Percentiles rank a stretch among this genome's conserved stretches.
Evolutionary conservation across 2,888 invertebrate genomes (phyloP).

Genomic region (Hypsopygia costalis): DNA sequence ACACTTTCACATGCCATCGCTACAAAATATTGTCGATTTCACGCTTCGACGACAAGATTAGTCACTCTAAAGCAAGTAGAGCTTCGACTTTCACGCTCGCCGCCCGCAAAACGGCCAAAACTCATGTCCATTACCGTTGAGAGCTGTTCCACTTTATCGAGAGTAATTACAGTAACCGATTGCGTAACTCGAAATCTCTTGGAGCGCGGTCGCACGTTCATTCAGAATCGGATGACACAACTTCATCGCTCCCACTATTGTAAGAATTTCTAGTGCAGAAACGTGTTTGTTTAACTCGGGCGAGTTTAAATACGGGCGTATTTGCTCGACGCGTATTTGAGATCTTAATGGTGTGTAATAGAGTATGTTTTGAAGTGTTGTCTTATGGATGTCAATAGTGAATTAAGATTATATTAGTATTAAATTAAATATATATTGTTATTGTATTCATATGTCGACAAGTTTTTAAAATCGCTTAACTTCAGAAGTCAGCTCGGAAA

Average conservation of each 20-base stretch:
- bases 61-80: not conserved
- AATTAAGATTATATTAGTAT: too few species aligned
- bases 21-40: not conserved
- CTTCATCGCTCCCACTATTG: slow-evolving; percentile 13
- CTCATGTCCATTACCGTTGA: not conserved
- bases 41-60: not conserved
- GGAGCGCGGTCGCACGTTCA: slow-evolving; percentile 5
- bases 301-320: too few species aligned
- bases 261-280: slow-evolving; percentile 13
- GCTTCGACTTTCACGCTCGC: not conserved
- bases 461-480: too few species aligned
- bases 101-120: not conserved
- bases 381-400: too few species aligned
- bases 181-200: slow-evolving; percentile 7
- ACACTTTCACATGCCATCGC: not conserved
- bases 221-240: slow-evolving; percentile 11
- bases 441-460: too few species aligned
- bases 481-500: too few species aligned
- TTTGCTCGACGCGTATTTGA: not conserved
- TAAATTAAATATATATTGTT: too few species aligned
- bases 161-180: slow-evolving; percentile 7
- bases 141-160: not conserved
- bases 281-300: slow-evolving; percentile 6
- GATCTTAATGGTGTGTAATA: not conserved
- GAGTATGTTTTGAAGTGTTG: too few species aligned